Evolutionary conservation across 2,888 invertebrate species (phyloP).

Genomic region (Bursaphelenchus okinawaensis): DNA sequence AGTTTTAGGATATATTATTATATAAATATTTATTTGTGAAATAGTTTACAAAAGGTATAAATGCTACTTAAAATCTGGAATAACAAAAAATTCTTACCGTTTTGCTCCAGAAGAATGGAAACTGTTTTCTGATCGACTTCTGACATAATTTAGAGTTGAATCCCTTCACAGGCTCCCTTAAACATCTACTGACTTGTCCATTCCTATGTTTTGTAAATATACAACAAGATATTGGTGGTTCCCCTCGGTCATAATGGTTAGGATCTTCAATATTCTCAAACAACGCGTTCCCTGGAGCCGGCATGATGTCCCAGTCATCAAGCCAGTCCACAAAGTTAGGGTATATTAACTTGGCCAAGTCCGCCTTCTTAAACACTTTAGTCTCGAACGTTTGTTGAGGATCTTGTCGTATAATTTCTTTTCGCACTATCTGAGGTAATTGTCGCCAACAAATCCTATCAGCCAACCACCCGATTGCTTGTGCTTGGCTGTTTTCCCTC

Average conservation of each 20-base stretch:
- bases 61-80: background rate
- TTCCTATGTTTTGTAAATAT: slow-evolving; percentile 11
- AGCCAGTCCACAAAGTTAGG: slow-evolving; percentile 4
- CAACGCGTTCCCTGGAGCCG: slow-evolving; percentile 1
- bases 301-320: slow-evolving; percentile 3
- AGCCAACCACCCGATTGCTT: background rate
- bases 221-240: slow-evolving; percentile 7
- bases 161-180: slow-evolving; percentile 5
- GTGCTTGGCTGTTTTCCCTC: background rate
- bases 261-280: background rate
- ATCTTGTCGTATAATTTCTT: background rate
- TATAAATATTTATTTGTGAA: background rate
- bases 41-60: background rate
- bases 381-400: slow-evolving; percentile 5
- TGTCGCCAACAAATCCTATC: slow-evolving; percentile 8
- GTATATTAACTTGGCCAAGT: background rate
- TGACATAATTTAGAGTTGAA: background rate
- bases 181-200: slow-evolving; percentile 3
- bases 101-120: slow-evolving; percentile 8
- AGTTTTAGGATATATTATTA: too few species aligned
- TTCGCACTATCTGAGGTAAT: background rate
- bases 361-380: background rate
- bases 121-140: background rate
- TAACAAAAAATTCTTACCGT: slow-evolving; percentile 2
- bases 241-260: background rate